These are phyloP conservation scores for Abscondita cerata DNA, from an alignment of 2,888 invertebrate species.

Conservation along the genomic window DNA sequence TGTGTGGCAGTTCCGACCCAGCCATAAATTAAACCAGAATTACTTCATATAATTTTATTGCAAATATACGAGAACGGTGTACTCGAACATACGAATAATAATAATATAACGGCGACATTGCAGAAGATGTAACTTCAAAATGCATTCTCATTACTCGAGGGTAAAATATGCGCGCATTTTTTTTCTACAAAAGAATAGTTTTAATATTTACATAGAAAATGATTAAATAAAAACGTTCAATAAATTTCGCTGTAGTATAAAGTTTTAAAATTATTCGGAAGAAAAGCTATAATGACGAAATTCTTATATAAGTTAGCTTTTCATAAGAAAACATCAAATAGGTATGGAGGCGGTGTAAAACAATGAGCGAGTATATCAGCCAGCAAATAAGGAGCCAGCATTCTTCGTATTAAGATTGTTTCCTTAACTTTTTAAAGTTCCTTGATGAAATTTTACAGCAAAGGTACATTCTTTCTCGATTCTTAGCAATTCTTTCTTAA, in stretches of 20 bases:
- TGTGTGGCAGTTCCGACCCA: slow-evolving; percentile 48
- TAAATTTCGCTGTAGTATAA: neutral
- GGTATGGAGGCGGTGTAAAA: slow-evolving; percentile 48
- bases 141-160: slow-evolving; percentile 1
- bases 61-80: slow-evolving; percentile 46
- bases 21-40: slow-evolving; percentile 55
- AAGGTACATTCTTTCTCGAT: slow-evolving; percentile 50
- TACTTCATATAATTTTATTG: slow-evolving; percentile 51
- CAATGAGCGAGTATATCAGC: slow-evolving; percentile 45
- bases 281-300: slow-evolving; percentile 53
- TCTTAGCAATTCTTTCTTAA: slow-evolving; percentile 45
- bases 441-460: slow-evolving; percentile 52
- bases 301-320: slow-evolving; percentile 55
- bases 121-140: slow-evolving; percentile 22
- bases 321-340: slow-evolving; percentile 51
- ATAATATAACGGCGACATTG: slow-evolving; percentile 28
- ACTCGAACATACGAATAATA: slow-evolving; percentile 35
- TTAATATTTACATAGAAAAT: slow-evolving; percentile 1
- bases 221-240: slow-evolving; percentile 7
- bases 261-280: slow-evolving; percentile 18
- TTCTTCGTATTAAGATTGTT: slow-evolving; percentile 55
- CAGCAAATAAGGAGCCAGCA: slow-evolving; percentile 49
- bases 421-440: slow-evolving; percentile 49
- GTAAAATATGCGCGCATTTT: neutral
- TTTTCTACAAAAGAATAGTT: neutral